Evolutionary conservation across 1,140 invertebrate genomes (phyloP).

Genomic region (Temnothorax curvispinosus): DNA sequence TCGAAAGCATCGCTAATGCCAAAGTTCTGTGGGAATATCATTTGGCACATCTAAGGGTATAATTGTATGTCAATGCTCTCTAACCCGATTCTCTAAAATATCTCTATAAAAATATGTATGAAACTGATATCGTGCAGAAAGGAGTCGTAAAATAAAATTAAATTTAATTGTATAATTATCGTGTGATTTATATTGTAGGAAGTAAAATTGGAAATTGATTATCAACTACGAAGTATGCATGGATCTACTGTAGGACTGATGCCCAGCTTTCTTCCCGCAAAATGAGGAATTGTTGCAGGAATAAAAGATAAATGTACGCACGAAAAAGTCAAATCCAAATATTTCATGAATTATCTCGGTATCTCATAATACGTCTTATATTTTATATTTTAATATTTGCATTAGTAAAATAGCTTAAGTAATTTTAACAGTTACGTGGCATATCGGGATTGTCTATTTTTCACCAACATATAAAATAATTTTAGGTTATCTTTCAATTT

Average conservation of each 20-base stretch:
- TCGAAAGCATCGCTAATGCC: constrained; percentile 98
- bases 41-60: constrained; percentile 96
- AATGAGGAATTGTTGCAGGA: constrained; percentile 84
- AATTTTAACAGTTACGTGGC: too few relatives aligned
- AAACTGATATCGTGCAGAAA: background rate
- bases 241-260: constrained; percentile 86
- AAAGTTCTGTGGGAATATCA: constrained; percentile 98
- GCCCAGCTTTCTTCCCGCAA: constrained; percentile 86
- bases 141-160: background rate
- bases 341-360: too few relatives aligned
- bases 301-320: too few relatives aligned
- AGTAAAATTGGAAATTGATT: constrained; percentile 98
- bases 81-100: background rate
- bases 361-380: too few relatives aligned
- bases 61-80: constrained; percentile 40
- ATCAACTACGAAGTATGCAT: constrained; percentile 95
- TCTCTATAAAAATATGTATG: background rate
- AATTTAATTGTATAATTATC: background rate
- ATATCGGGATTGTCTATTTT: too few relatives aligned
- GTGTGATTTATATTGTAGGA: constrained; percentile 88
- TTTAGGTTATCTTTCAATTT: too few relatives aligned
- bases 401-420: too few relatives aligned
- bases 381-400: too few relatives aligned
- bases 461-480: too few relatives aligned
- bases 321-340: too few relatives aligned